A percentile compares a stretch with the other conserved stretches of the same genome.
These are phyloP conservation scores for Ceyx erithaca DNA, from an alignment of 2,797 vertebrate genomes.

Conservation along the genomic window DNA sequence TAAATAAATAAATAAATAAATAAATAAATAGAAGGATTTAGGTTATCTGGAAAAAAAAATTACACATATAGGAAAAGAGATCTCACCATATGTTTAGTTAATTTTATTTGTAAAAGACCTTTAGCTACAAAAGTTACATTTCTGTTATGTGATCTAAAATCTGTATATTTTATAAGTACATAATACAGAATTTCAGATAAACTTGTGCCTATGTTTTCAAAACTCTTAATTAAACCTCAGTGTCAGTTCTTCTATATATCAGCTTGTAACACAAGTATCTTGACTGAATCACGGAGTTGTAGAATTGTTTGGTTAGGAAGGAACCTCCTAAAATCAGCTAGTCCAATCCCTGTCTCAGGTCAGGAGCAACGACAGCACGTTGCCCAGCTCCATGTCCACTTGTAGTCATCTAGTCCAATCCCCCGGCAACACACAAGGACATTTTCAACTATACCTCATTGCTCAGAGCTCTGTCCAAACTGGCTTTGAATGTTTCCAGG, in stretches of 20 bases:
- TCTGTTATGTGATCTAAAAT: conserved; percentile 31
- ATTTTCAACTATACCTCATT: neutral
- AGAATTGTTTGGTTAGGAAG: too few species aligned
- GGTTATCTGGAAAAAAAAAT: conserved; percentile 63
- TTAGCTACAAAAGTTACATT: conserved; percentile 33
- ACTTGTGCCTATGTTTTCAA: neutral
- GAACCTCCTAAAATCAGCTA: neutral
- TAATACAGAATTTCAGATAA: conserved; percentile 29
- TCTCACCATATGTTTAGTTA: conserved; percentile 26
- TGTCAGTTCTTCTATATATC: neutral
- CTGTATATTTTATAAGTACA: neutral
- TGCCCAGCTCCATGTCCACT: neutral
- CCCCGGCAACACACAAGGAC: neutral
- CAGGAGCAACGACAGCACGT: neutral
- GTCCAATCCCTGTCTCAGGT: neutral
- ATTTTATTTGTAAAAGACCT: conserved; percentile 35
- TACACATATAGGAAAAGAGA: conserved; percentile 33
- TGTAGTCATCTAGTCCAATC: neutral
- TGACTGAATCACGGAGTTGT: neutral
- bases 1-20: too few species aligned
- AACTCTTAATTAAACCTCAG: neutral
- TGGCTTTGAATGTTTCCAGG: neutral
- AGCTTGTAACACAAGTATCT: neutral
- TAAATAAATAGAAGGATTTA: neutral
- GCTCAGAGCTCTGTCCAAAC: neutral